A percentile compares a stretch with the other conserved stretches of the same genome.
Evolutionary conservation across 2,797 vertebrate genomes (phyloP).

Genomic region (Rachycentron canadum): DNA sequence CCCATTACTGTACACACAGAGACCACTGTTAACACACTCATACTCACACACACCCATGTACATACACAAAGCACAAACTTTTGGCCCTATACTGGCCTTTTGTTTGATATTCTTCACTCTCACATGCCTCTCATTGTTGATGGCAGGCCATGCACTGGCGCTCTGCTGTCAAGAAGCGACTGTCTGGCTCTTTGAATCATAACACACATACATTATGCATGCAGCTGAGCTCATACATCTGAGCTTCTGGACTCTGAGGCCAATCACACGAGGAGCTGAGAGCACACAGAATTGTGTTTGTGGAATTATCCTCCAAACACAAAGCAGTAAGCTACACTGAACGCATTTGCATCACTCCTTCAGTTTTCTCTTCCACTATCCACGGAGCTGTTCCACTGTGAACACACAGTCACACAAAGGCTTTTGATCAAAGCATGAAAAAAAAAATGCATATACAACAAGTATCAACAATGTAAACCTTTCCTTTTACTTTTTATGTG

Average conservation of each 20-base stretch:
- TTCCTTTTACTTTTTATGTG: background rate
- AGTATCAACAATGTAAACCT: background rate
- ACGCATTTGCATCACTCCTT: slow-evolving; percentile 2
- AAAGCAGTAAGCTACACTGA: slow-evolving; percentile 1
- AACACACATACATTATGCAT: slow-evolving; percentile 35
- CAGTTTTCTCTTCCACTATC: background rate
- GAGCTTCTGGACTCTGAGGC: slow-evolving; percentile 4
- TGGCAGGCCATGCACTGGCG: slow-evolving; percentile 1
- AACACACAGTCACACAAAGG: slow-evolving; percentile 12
- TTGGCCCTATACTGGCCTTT: background rate
- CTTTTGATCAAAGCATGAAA: slow-evolving; percentile 3
- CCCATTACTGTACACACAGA: background rate
- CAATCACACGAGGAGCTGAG: slow-evolving; percentile 8
- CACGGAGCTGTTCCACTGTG: background rate
- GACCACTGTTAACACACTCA: too few species aligned
- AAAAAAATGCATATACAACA: background rate
- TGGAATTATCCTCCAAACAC: slow-evolving; percentile 5
- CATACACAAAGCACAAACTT: background rate
- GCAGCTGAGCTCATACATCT: slow-evolving; percentile 25
- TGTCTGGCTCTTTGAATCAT: slow-evolving; percentile 13
- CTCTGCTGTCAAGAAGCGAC: slow-evolving; percentile 5
- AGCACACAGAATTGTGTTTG: slow-evolving; percentile 2
- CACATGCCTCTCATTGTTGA: slow-evolving; percentile 25
- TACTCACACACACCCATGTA: background rate
- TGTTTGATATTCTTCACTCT: slow-evolving; percentile 26